These are phyloP conservation scores for Gavia stellata DNA, from an alignment of 2,113 vertebrate species.

Conservation along the genomic window DNA sequence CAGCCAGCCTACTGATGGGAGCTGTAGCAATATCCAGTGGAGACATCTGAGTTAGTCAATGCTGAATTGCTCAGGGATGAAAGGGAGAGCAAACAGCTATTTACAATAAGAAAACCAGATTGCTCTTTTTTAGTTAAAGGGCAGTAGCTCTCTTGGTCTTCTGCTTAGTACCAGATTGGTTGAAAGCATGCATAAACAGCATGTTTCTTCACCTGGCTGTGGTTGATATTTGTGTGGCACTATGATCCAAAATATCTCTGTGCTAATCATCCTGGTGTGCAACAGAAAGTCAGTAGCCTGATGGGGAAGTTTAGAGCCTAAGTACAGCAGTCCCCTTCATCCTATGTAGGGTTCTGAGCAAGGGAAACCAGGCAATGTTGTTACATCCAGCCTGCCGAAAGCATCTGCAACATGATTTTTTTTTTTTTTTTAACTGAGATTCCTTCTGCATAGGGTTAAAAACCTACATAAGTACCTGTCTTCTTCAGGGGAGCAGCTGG, in stretches of 20 bases:
- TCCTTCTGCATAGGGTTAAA: neutral
- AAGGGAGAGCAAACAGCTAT: neutral
- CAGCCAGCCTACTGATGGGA: neutral
- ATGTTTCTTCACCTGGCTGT: neutral
- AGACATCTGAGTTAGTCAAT: neutral
- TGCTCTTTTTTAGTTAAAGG: neutral
- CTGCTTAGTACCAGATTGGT: neutral
- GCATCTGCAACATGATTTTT: neutral
- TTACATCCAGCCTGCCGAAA: neutral
- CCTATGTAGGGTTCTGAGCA: neutral
- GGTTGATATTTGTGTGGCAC: neutral
- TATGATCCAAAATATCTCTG: neutral
- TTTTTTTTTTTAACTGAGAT: neutral
- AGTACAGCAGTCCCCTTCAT: neutral
- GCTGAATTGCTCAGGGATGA: neutral
- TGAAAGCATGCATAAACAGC: neutral
- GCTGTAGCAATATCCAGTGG: neutral
- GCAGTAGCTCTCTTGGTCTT: neutral
- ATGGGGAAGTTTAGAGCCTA: neutral
- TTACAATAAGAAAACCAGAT: neutral
- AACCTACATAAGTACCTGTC: neutral
- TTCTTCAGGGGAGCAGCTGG: neutral
- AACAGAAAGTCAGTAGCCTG: neutral
- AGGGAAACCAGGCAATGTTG: neutral
- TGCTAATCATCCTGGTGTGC: neutral